phyloP scores from a whole-genome alignment of 1,140 invertebrate genomes.

The Eupeodes corollae region DNA sequence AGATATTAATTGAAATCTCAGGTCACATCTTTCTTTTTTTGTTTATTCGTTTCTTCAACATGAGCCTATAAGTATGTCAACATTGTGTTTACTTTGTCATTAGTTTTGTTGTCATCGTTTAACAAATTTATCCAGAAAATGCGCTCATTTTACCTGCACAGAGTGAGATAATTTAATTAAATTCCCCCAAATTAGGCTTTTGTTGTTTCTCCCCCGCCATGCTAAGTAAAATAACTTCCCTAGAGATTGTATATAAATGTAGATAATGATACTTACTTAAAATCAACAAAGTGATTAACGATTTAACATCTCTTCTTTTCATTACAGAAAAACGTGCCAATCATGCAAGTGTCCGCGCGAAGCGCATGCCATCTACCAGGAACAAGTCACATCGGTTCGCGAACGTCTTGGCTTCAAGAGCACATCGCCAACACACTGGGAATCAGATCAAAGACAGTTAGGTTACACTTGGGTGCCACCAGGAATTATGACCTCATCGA shows the following conservation, averaged over 20 bases:
- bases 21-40: too few relatives aligned
- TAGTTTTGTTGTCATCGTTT: too few relatives aligned
- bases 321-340: constrained; percentile 46
- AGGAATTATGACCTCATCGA: constrained; percentile 49
- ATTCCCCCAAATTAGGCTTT: not conserved
- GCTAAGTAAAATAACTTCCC: too few relatives aligned
- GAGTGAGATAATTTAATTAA: not conserved
- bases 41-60: too few relatives aligned
- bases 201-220: constrained; percentile 20
- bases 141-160: too few relatives aligned
- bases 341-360: constrained; percentile 81
- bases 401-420: constrained; percentile 67
- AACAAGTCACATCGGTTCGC: constrained; percentile 51
- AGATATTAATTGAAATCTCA: too few relatives aligned
- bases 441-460: constrained; percentile 45
- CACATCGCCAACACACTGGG: constrained; percentile 29
- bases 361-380: constrained; percentile 66
- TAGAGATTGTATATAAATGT: too few relatives aligned
- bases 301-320: not conserved
- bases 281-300: too few relatives aligned
- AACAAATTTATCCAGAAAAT: too few relatives aligned
- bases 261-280: too few relatives aligned
- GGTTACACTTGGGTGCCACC: constrained; percentile 76
- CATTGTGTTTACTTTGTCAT: too few relatives aligned
- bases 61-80: too few relatives aligned